Evolutionary conservation across 2,797 vertebrate species (phyloP).

Genomic region (Thaleichthys pacificus): DNA sequence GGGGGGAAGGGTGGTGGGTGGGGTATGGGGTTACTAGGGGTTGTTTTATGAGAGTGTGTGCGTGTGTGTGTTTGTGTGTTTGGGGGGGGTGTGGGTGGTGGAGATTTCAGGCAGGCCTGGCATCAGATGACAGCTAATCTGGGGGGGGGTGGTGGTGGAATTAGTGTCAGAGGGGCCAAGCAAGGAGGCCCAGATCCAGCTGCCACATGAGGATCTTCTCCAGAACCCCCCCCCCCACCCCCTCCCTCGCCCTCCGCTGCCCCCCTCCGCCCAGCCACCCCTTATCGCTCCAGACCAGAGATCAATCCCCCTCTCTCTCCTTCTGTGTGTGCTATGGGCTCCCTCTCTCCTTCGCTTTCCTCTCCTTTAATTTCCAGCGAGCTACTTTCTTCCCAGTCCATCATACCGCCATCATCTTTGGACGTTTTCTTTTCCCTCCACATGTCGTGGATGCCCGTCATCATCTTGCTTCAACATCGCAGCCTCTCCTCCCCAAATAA

Average conservation of each 20-base stretch:
- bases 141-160: constrained; percentile 41
- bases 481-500: not conserved
- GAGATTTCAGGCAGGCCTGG: constrained; percentile 31
- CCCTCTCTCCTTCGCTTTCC: constrained; percentile 6
- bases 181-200: constrained; percentile 39
- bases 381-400: constrained; percentile 28
- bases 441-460: constrained; percentile 15
- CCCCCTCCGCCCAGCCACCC: constrained; percentile 12
- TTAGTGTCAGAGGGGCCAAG: constrained; percentile 46
- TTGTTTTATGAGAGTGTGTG: not conserved
- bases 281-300: constrained; percentile 49
- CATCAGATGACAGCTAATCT: constrained; percentile 59
- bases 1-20: not conserved
- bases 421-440: not conserved
- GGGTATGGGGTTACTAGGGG: not conserved
- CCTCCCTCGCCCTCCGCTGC: not conserved
- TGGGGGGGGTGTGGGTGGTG: not conserved
- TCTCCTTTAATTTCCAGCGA: constrained; percentile 10
- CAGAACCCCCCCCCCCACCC: not conserved
- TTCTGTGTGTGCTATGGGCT: constrained; percentile 7
- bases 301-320: constrained; percentile 36
- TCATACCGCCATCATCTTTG: constrained; percentile 2
- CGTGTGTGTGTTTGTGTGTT: not conserved
- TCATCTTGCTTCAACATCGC: constrained; percentile 1
- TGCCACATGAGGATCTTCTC: constrained; percentile 39